phyloP scores from a whole-genome alignment of 2,888 invertebrate species.

The Eristalis pertinax region DNA sequence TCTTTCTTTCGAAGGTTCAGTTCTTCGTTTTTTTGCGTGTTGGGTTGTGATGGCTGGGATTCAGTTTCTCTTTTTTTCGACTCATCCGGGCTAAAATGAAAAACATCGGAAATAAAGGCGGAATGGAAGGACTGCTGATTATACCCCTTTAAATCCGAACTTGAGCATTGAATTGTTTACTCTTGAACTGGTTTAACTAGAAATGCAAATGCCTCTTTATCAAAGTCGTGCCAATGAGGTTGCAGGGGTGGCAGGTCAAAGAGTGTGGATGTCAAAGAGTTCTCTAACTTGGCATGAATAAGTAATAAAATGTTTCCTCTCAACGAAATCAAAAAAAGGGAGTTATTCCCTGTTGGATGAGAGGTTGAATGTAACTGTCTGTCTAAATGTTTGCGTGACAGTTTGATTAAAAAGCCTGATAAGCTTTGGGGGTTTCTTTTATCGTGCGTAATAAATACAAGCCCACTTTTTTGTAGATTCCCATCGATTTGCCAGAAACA shows the following conservation, averaged over 20 bases:
- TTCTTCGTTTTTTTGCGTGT: constrained; percentile 1
- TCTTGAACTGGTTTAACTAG: constrained; percentile 55
- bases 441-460: constrained; percentile 61
- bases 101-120: constrained; percentile 36
- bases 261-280: constrained; percentile 20
- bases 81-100: constrained; percentile 24
- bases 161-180: constrained; percentile 50
- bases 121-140: constrained; percentile 38
- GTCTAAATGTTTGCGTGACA: constrained; percentile 57
- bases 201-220: constrained; percentile 59
- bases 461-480: constrained; percentile 17
- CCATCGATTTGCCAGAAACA: constrained; percentile 14
- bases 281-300: constrained; percentile 49
- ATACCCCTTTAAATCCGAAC: constrained; percentile 40
- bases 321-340: constrained; percentile 34
- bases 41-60: neutral
- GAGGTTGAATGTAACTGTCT: constrained; percentile 54
- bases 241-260: neutral
- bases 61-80: neutral
- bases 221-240: constrained; percentile 9
- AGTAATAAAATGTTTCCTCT: constrained; percentile 37
- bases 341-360: constrained; percentile 26
- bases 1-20: neutral
- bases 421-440: constrained; percentile 20
- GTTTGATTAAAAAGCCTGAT: constrained; percentile 63